Conservation (phyloP, 2,888 invertebrate genomes). For the Caenorhabditis sp. region DNA sequence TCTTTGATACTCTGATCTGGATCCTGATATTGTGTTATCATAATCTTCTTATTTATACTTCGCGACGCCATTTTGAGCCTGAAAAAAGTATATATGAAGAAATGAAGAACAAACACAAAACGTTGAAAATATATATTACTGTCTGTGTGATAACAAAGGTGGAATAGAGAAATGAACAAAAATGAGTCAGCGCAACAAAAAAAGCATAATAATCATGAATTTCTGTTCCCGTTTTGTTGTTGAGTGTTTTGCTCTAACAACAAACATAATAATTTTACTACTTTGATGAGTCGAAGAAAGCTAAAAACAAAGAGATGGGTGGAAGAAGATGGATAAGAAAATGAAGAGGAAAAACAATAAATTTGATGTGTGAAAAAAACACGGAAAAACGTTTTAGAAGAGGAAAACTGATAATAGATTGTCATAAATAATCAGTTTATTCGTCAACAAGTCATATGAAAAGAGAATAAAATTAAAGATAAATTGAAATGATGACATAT, state of each 20-base stretch:
- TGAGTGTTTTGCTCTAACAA: background rate
- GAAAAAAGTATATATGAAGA: background rate
- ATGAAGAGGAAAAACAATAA: conserved; percentile 11
- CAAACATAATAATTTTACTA: background rate
- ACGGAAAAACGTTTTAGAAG: background rate
- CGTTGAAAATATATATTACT: background rate
- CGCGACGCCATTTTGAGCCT: conserved; percentile 25
- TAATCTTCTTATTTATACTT: conserved; percentile 24
- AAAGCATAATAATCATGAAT: conserved; percentile 3
- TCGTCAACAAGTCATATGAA: background rate
- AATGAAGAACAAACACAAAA: background rate
- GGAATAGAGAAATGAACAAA: background rate
- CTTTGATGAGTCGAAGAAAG: background rate
- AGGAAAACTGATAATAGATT: background rate
- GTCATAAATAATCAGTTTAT: background rate
- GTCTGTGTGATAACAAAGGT: background rate
- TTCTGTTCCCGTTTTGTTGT: background rate
- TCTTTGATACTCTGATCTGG: conserved; percentile 36
- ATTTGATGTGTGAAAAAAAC: background rate
- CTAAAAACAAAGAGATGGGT: background rate
- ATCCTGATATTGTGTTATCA: conserved; percentile 34
- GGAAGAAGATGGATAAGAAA: conserved; percentile 1
- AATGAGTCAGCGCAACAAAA: background rate
- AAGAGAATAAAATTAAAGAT: background rate
- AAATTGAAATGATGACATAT: background rate